Conservation (phyloP, 2,888 invertebrate species). For the Drosophila mettleri region DNA sequence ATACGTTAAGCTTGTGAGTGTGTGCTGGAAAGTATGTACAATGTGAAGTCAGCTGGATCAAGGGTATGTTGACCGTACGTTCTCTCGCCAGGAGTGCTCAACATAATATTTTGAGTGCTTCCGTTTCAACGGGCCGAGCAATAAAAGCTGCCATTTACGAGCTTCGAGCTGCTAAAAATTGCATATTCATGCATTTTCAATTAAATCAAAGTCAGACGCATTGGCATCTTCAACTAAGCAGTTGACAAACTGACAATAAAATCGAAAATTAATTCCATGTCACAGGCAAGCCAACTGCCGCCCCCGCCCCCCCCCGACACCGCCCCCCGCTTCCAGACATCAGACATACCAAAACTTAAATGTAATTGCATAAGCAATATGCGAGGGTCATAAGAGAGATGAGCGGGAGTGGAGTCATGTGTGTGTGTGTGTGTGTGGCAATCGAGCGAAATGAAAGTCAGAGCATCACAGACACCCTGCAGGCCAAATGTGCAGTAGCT, state of each 20-base stretch:
- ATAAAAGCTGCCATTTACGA: slow-evolving; percentile 49
- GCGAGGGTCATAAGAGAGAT: neutral
- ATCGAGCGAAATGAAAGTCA: slow-evolving; percentile 63
- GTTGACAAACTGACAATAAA: slow-evolving; percentile 77
- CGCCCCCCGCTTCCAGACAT: neutral
- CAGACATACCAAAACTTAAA: slow-evolving; percentile 62
- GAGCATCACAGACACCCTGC: slow-evolving; percentile 39
- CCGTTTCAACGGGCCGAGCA: slow-evolving; percentile 13
- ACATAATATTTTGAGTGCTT: slow-evolving; percentile 44
- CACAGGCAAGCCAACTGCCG: slow-evolving; percentile 48
- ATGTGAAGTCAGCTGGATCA: slow-evolving; percentile 27
- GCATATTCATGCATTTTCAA: slow-evolving; percentile 81
- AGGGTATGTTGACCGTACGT: slow-evolving; percentile 34
- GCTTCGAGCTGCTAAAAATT: slow-evolving; percentile 58
- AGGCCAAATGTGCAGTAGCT: slow-evolving; percentile 32
- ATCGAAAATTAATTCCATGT: slow-evolving; percentile 80
- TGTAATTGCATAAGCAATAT: slow-evolving; percentile 67
- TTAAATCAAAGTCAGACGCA: slow-evolving; percentile 76
- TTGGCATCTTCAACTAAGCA: slow-evolving; percentile 48
- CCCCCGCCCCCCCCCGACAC: neutral
- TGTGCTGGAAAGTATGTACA: neutral
- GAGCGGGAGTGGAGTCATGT: neutral
- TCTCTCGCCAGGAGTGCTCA: slow-evolving; percentile 12
- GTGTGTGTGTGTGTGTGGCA: slow-evolving; percentile 12
- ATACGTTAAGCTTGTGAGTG: slow-evolving; percentile 4